Evolutionary conservation across 2,113 vertebrate species (phyloP).

Genomic region (Engraulis encrasicolus): DNA sequence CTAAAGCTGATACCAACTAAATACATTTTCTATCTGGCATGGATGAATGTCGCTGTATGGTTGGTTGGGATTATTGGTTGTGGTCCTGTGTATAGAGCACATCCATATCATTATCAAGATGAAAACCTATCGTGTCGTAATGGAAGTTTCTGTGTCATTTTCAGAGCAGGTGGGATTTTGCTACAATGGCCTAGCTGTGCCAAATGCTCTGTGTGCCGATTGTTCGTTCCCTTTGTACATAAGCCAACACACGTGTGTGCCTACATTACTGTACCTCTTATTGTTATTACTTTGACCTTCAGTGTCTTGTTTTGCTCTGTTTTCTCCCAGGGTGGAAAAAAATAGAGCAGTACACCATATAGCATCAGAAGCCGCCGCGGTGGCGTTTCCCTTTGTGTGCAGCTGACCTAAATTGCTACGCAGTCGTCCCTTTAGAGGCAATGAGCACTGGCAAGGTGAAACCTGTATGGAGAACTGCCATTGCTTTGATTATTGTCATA

Average conservation of each 20-base stretch:
- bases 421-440: conserved; percentile 34
- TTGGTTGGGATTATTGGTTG: conserved; percentile 23
- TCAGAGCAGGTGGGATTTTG: background rate
- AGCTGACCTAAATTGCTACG: conserved; percentile 27
- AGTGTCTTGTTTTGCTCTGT: conserved; percentile 48
- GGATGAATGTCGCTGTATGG: conserved; percentile 22
- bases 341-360: conserved; percentile 39
- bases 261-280: conserved; percentile 61
- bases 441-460: conserved; percentile 44
- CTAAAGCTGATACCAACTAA: background rate
- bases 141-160: background rate
- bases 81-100: conserved; percentile 4
- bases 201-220: background rate
- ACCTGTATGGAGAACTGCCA: conserved; percentile 43
- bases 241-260: conserved; percentile 39
- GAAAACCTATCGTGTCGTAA: background rate
- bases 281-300: conserved; percentile 68
- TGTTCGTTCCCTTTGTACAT: conserved; percentile 32
- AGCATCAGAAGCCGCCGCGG: conserved; percentile 36
- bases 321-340: conserved; percentile 52
- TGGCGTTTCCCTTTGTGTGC: conserved; percentile 36
- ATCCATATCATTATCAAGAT: background rate
- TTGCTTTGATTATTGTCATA: conserved; percentile 51
- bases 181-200: background rate
- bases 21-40: background rate